phyloP scores from a whole-genome alignment of 2,888 invertebrate species.

The Metallyticus violacea region DNA sequence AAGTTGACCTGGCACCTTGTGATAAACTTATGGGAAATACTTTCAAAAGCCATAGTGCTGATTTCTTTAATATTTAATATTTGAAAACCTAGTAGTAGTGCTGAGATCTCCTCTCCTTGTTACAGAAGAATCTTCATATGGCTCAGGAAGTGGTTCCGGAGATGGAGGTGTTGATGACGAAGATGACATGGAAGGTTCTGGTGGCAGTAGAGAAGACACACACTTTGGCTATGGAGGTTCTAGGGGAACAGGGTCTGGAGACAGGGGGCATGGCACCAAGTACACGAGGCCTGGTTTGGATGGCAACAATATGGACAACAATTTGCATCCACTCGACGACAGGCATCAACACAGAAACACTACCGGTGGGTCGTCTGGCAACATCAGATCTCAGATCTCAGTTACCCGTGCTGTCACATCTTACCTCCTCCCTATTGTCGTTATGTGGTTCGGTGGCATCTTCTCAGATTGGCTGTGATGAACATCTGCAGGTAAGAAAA shows the following conservation, averaged over 20 bases:
- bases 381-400: constrained; percentile 49
- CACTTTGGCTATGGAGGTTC: constrained; percentile 1
- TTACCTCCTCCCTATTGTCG: constrained; percentile 76
- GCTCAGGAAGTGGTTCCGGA: constrained; percentile 73
- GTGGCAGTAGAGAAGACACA: background rate
- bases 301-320: constrained; percentile 34
- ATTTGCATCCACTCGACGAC: constrained; percentile 14
- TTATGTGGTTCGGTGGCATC: constrained; percentile 82
- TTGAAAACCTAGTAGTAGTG: too few species aligned
- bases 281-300: constrained; percentile 42
- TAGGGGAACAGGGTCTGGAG: constrained; percentile 47
- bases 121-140: constrained; percentile 54
- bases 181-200: constrained; percentile 38
- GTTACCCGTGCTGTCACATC: constrained; percentile 64
- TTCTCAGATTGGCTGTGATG: constrained; percentile 81
- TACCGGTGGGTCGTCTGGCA: constrained; percentile 43
- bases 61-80: too few species aligned
- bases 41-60: too few species aligned
- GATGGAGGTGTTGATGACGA: constrained; percentile 55
- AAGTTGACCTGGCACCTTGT: too few species aligned
- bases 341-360: constrained; percentile 35
- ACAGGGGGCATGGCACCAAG: constrained; percentile 34
- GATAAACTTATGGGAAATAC: too few species aligned
- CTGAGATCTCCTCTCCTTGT: too few species aligned
- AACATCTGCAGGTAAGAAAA: constrained; percentile 28